Evolutionary conservation across 2,888 invertebrate genomes (phyloP), one percentile per base, ranked within the genome.

Genomic region (Rhagonycha fulva): DNA sequence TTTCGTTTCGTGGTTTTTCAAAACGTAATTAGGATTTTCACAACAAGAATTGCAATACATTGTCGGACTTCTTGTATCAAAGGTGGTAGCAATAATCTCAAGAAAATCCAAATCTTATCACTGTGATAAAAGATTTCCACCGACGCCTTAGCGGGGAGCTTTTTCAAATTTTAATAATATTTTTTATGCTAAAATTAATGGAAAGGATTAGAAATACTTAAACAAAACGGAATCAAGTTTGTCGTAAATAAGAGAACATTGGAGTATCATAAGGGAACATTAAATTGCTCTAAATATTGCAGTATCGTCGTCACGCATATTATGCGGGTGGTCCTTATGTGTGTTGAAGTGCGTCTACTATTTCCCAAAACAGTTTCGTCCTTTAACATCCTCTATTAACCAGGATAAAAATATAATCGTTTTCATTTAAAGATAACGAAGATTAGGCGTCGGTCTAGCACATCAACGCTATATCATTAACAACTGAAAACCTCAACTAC

Each of bases 401-500:
- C 71, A 69, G 78, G 79, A 80, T 81, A 81, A 81, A 81, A 81
- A 78, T 81, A 79, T 81, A 81, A 81, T 81, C 78, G 80, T 81
- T 76, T 75, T 79, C 80, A 81, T 80, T 81, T 81, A 79, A 78
- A 81, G 82, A 82, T 82, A 81, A 81, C 80, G 79, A 80, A 81
- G 81, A 82, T 82, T 81, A 82, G 81, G 79, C 77, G 78, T 77
- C 76, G 81, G 77, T 79, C 75, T 77, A 78, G 76, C 73, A 77
- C 80, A 76, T 79, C 82, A 81, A 80, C 81, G 84, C 81, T 84
- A 81, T 82, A 85, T 83, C 85, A 86, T 86, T 86, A 85, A 85
- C 85, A 85, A 84, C 84, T 82, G 82, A 82, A 85, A 85, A 86
- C 86, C 87, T 86, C 87, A 87, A 86, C 86, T 85, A 87, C 85